Conservation (phyloP, 2,113 vertebrate species). For the Microcebus murinus region DNA sequence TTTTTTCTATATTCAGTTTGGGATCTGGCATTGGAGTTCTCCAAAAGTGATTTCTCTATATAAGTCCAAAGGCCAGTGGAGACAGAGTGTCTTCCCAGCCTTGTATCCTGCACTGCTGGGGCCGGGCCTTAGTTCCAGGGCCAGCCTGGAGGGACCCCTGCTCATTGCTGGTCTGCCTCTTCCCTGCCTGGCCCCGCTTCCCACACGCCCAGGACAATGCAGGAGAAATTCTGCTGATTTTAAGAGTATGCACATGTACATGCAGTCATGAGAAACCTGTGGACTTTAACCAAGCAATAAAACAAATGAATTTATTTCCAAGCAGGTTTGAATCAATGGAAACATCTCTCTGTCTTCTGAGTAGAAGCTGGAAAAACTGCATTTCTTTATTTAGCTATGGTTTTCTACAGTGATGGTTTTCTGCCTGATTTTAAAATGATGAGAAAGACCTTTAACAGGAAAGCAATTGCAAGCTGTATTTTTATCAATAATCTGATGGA, state of each 20-base stretch:
- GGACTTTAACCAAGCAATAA: not conserved
- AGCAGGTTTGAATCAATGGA: not conserved
- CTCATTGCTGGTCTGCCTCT: not conserved
- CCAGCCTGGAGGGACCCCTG: not conserved
- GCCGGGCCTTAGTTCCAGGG: too few relatives aligned
- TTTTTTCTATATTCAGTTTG: not conserved
- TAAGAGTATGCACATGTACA: not conserved
- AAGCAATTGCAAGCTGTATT: not conserved
- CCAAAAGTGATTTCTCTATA: not conserved
- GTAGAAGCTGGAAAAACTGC: not conserved
- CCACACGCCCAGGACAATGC: too few relatives aligned
- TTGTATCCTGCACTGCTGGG: not conserved
- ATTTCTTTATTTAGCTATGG: not conserved
- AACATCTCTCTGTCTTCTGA: not conserved
- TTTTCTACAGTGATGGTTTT: not conserved
- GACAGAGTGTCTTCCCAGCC: not conserved
- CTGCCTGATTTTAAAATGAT: not conserved
- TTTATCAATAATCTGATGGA: not conserved
- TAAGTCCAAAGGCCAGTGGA: not conserved
- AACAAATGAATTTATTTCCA: not conserved
- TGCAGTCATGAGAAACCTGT: not conserved
- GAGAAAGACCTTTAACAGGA: not conserved
- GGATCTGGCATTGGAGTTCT: not conserved
- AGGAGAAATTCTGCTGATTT: not conserved
- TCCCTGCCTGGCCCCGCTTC: too few relatives aligned